phyloP scores from a whole-genome alignment of 2,888 invertebrate species.

The Hemithea aestivaria region DNA sequence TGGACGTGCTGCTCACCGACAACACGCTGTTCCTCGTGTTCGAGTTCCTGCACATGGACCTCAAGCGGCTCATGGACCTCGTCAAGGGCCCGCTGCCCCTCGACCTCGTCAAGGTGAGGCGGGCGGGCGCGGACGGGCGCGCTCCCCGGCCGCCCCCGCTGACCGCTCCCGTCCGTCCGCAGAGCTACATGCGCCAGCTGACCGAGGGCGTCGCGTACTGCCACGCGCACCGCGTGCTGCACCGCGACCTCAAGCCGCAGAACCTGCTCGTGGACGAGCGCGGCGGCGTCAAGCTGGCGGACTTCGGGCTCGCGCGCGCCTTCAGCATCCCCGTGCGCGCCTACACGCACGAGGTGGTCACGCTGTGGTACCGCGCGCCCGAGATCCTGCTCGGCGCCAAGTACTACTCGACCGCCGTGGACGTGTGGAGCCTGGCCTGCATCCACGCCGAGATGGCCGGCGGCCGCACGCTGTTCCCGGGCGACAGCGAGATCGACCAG shows the following conservation, averaged over 20 bases:
- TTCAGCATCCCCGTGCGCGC: conserved; percentile 95
- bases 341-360: conserved; percentile 97
- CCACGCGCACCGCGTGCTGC: conserved; percentile 92
- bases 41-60: conserved; percentile 95
- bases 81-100: conserved; percentile 80
- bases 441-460: conserved; percentile 97
- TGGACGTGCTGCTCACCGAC: conserved; percentile 93
- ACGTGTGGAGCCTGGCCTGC: conserved; percentile 97
- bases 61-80: conserved; percentile 92
- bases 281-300: conserved; percentile 95
- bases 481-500: conserved; percentile 99
- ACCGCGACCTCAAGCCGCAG: conserved; percentile 97
- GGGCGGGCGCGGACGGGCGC: not conserved
- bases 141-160: not conserved
- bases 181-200: conserved; percentile 93
- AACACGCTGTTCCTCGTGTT: conserved; percentile 95
- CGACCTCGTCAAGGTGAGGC: conserved; percentile 83
- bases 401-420: conserved; percentile 94
- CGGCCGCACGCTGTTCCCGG: conserved; percentile 93
- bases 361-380: conserved; percentile 98
- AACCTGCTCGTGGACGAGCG: conserved; percentile 92
- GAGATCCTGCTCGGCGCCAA: conserved; percentile 95
- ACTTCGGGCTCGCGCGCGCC: conserved; percentile 96
- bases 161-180: conserved; percentile 19
- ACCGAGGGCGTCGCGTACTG: conserved; percentile 93